Percentiles rank a stretch among this genome's conserved stretches.
phyloP scores from a whole-genome alignment of 2,888 invertebrate species.

The Toxonevra muliebris region DNA sequence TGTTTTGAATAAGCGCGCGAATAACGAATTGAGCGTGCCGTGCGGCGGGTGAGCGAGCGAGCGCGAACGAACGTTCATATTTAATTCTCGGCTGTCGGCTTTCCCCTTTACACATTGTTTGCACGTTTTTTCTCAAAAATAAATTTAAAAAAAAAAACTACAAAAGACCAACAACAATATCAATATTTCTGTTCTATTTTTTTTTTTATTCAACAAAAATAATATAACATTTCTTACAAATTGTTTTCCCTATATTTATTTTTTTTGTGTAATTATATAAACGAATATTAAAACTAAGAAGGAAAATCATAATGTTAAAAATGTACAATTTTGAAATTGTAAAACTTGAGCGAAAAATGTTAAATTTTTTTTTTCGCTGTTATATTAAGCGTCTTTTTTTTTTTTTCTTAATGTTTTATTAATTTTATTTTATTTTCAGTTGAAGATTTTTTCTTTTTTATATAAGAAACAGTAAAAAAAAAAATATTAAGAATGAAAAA shows the following conservation, averaged over 20 bases:
- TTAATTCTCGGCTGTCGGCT: constrained; percentile 64
- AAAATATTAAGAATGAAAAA: neutral
- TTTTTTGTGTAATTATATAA: no score
- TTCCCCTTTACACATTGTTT: constrained; percentile 68
- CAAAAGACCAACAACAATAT: constrained; percentile 32
- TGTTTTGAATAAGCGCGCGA: neutral
- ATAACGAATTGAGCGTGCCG: no score
- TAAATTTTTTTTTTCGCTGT: constrained; percentile 28
- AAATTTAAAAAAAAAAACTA: constrained; percentile 24
- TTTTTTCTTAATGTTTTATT: constrained; percentile 38
- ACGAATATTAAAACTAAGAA: constrained; percentile 30
- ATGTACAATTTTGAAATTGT: constrained; percentile 41
- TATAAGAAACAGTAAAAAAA: constrained; percentile 25
- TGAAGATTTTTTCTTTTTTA: constrained; percentile 30
- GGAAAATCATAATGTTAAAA: constrained; percentile 34
- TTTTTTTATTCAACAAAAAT: neutral
- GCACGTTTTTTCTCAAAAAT: constrained; percentile 63
- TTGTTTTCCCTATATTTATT: no score
- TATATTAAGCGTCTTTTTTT: constrained; percentile 34
- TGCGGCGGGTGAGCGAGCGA: no score
- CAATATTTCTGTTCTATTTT: neutral
- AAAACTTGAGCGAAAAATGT: constrained; percentile 22
- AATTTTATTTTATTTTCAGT: constrained; percentile 33
- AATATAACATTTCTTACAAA: constrained; percentile 2
- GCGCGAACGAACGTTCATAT: constrained; percentile 7